Evolutionary conservation across 2,797 vertebrate species (phyloP).

Genomic region (Valencia hispanica): DNA sequence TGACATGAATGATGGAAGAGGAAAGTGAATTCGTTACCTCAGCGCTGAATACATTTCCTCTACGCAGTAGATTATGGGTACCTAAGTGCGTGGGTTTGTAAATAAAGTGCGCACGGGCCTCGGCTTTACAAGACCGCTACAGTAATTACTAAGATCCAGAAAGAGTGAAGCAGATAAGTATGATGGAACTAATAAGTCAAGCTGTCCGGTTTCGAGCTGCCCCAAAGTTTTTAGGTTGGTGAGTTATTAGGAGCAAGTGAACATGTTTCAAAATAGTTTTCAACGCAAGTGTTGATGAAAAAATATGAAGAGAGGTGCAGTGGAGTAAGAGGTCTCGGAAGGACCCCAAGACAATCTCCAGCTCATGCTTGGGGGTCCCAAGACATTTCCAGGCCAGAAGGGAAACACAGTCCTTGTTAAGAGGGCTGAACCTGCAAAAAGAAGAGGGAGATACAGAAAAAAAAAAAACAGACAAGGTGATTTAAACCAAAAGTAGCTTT

Average conservation of each 20-base stretch:
- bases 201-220: not conserved
- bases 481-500: not conserved
- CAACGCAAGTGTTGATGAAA: not conserved
- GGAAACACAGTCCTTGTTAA: not conserved
- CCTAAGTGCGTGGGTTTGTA: constrained; percentile 5
- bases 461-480: not conserved
- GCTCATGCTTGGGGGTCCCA: not conserved
- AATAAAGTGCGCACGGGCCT: not conserved
- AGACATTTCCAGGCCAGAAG: not conserved
- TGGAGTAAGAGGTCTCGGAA: not conserved
- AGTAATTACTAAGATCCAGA: constrained; percentile 6
- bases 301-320: not conserved
- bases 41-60: constrained; percentile 16
- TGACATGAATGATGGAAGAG: constrained; percentile 22
- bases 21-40: constrained; percentile 12
- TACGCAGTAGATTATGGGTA: not conserved
- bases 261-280: not conserved
- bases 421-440: not conserved
- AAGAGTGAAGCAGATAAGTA: constrained; percentile 1
- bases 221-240: not conserved
- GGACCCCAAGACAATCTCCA: not conserved
- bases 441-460: not conserved
- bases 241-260: not conserved
- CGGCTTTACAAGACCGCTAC: not conserved
- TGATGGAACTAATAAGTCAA: not conserved